A percentile compares a stretch with the other conserved stretches of the same genome.
These are phyloP conservation scores for Ennomos quercinarius DNA, from an alignment of 2,888 invertebrate species.

Conservation along the genomic window DNA sequence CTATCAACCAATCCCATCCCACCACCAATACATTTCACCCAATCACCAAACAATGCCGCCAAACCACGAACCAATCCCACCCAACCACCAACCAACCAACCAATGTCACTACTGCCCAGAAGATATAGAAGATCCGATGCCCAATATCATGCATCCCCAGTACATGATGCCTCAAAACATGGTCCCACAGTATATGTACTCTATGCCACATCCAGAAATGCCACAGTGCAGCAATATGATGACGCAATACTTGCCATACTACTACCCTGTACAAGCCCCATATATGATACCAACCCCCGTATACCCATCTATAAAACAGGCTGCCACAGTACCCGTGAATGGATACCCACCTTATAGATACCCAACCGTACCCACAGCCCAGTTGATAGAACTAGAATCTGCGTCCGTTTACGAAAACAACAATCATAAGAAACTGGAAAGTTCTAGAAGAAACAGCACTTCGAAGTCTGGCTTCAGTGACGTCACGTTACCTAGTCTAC, in stretches of 20 bases:
- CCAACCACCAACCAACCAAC: slow-evolving; percentile 5
- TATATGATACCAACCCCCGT: slow-evolving; percentile 79
- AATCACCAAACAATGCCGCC: slow-evolving; percentile 48
- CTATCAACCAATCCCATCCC: slow-evolving; percentile 32
- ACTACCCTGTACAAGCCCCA: slow-evolving; percentile 76
- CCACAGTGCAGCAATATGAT: slow-evolving; percentile 65
- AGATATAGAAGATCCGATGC: slow-evolving; percentile 13
- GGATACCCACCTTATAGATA: slow-evolving; percentile 79
- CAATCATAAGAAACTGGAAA: slow-evolving; percentile 60
- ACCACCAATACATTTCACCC: slow-evolving; percentile 1
- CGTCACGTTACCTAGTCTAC: slow-evolving; percentile 72
- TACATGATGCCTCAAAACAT: slow-evolving; percentile 55
- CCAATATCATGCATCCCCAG: slow-evolving; percentile 44
- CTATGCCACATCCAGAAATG: slow-evolving; percentile 44
- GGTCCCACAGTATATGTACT: slow-evolving; percentile 58
- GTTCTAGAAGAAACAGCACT: slow-evolving; percentile 68
- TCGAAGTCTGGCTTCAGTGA: slow-evolving; percentile 76
- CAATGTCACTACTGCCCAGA: slow-evolving; percentile 50
- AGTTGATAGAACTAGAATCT: slow-evolving; percentile 88
- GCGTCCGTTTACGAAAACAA: slow-evolving; percentile 72
- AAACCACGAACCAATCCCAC: slow-evolving; percentile 35
- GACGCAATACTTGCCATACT: slow-evolving; percentile 75
- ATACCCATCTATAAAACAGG: slow-evolving; percentile 77
- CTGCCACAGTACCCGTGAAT: slow-evolving; percentile 75
- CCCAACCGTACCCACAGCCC: slow-evolving; percentile 87